A percentile compares a stretch with the other conserved stretches of the same genome.
Conservation (phyloP, 2,797 vertebrate genomes). For the Epinephelus malabaricus region DNA sequence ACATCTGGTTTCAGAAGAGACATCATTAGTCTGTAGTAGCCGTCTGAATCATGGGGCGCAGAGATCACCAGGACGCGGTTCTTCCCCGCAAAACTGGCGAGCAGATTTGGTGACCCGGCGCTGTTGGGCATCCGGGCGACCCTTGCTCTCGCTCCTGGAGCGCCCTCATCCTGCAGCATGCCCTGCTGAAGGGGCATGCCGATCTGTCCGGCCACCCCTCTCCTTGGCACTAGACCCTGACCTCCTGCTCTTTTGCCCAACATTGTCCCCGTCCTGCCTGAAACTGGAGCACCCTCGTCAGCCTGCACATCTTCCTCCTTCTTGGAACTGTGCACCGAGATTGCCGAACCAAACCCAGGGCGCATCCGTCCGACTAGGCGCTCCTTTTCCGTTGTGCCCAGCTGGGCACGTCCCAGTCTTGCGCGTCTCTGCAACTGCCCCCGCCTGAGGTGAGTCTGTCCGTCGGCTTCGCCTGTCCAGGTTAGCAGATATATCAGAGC, state of each 20-base stretch:
- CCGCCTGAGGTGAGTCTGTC: constrained; percentile 71
- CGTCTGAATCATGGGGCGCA: constrained; percentile 94
- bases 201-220: constrained; percentile 60
- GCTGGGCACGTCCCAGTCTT: constrained; percentile 57
- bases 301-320: constrained; percentile 69
- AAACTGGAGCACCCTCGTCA: constrained; percentile 56
- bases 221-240: constrained; percentile 40
- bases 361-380: constrained; percentile 26
- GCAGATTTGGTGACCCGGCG: constrained; percentile 91
- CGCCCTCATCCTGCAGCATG: constrained; percentile 89
- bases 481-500: constrained; percentile 83
- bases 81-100: constrained; percentile 96
- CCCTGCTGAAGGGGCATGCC: constrained; percentile 54
- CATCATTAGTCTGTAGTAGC: constrained; percentile 98
- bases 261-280: neutral
- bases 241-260: constrained; percentile 47
- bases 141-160: constrained; percentile 83
- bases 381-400: constrained; percentile 59
- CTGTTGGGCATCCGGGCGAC: constrained; percentile 87
- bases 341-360: constrained; percentile 62
- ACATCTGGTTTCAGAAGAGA: constrained; percentile 95
- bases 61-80: constrained; percentile 96
- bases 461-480: constrained; percentile 85
- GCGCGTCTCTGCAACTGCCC: constrained; percentile 59
- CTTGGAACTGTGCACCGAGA: constrained; percentile 65